Percentiles rank a stretch among this genome's conserved stretches.
Evolutionary conservation across 1,140 invertebrate genomes (phyloP).

Genomic region (Gonatopus flavifemur): DNA sequence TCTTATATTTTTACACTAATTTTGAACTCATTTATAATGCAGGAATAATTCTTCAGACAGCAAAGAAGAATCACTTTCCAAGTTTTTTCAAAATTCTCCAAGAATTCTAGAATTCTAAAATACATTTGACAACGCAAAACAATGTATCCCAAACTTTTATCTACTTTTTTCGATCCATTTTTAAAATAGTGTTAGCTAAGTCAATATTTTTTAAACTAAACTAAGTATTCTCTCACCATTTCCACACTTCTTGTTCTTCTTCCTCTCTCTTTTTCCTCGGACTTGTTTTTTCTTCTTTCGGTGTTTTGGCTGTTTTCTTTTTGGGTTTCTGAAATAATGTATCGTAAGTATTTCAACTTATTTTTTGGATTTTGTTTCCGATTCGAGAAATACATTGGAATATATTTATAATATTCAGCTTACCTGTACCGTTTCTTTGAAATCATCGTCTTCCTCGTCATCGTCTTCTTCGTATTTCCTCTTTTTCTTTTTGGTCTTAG

Average conservation of each 20-base stretch:
- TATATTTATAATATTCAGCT: not conserved
- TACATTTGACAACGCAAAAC: no score
- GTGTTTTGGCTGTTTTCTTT: slow-evolving; percentile 23
- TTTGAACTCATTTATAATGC: no score
- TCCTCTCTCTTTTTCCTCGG: slow-evolving; percentile 74
- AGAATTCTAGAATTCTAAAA: no score
- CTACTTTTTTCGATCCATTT: no score
- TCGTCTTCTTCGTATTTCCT: slow-evolving; percentile 60
- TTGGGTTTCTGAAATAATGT: slow-evolving; percentile 23
- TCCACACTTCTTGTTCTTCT: slow-evolving; percentile 88
- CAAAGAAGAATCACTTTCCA: no score
- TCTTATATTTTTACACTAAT: no score
- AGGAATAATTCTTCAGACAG: no score
- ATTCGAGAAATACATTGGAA: not conserved
- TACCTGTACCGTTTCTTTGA: slow-evolving; percentile 59
- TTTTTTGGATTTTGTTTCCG: not conserved
- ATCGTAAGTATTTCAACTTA: not conserved
- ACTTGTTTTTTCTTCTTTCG: slow-evolving; percentile 40
- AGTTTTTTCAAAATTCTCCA: no score
- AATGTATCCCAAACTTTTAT: no score
- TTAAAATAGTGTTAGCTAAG: no score
- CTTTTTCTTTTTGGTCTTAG: slow-evolving; percentile 64
- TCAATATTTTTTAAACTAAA: no score
- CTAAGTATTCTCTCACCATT: slow-evolving; percentile 87
- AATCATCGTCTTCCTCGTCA: slow-evolving; percentile 65